A percentile compares a stretch with the other conserved stretches of the same genome.
These are phyloP conservation scores for Bellardia bayeri DNA, from an alignment of 2,888 invertebrate genomes.

Conservation along the genomic window DNA sequence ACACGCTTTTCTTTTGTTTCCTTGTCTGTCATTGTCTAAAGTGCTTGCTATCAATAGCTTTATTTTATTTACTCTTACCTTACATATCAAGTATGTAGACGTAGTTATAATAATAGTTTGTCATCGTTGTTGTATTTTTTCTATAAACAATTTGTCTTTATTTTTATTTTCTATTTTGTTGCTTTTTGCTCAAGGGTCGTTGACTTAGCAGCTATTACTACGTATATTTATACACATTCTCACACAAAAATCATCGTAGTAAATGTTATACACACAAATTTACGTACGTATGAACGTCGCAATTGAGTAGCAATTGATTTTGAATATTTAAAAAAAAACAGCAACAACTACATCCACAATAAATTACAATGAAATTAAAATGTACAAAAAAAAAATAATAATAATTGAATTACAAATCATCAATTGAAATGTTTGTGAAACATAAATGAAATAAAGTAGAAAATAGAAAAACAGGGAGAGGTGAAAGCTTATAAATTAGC, in stretches of 20 bases:
- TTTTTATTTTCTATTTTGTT: constrained; percentile 24
- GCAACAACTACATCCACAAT: constrained; percentile 23
- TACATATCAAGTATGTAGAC: not conserved
- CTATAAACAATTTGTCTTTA: constrained; percentile 28
- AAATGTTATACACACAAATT: constrained; percentile 27
- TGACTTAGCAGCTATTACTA: constrained; percentile 58
- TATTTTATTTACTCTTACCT: not conserved
- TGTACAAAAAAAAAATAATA: not conserved
- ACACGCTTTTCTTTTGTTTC: not conserved
- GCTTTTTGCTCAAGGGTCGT: constrained; percentile 53
- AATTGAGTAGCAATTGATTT: constrained; percentile 68
- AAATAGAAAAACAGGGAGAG: not conserved
- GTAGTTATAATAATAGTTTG: constrained; percentile 35
- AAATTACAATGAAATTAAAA: constrained; percentile 34
- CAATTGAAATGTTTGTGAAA: constrained; percentile 39
- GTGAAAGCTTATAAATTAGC: not conserved
- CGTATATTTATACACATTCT: not conserved
- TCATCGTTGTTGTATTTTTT: constrained; percentile 15
- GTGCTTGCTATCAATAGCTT: constrained; percentile 5
- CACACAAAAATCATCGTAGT: constrained; percentile 18
- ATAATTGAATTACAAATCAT: constrained; percentile 25
- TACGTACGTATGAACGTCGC: constrained; percentile 33
- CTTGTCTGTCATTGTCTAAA: not conserved
- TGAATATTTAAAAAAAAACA: constrained; percentile 12
- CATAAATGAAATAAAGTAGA: not conserved